Base-by-base conservation (phyloP, 2,113 vertebrate species). In the Rhizomys pruinosus region DNA sequence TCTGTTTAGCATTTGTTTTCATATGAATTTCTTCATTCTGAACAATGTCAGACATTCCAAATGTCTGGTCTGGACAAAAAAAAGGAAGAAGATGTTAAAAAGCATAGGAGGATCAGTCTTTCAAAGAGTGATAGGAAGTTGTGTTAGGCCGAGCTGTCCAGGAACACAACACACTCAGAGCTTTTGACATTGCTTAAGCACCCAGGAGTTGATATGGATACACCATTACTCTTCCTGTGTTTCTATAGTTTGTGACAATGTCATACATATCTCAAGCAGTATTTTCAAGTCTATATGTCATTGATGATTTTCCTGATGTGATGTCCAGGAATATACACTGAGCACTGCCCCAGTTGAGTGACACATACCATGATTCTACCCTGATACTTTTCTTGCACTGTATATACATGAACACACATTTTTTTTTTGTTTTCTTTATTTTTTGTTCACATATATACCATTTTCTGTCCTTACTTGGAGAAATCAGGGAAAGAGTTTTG, bases 1-100 rank as follows among this genome's bases (percentile, higher is more conserved):
- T 87, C 47, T 69, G 42, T 84, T 91, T 91, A n/a, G 19, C 34
- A 73, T 91, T 69, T 55, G 17, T 68, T 95, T 87, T 84, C 63
- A 57, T 57, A 57, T 91, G 22, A 42, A 47, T 91, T 74, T 93
- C 90, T 52, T 93, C 69, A 34, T 52, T 88, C 7, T 69, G 34
- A 84, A 37, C 7, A 61, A 80, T 72, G n/a, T 86, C n/a, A 78
- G 59, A 85, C 64, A 52, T 29, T 68, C 47, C 72, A 78, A 87
- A 71, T 90, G 66, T 5, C 7, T 89, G 55, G 9, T 32, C 68
- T 88, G 64, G 12, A 47, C 44, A 80, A 85, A 90, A 92, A 34
- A 19, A n/a, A 2, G 2, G 69, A 9, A 47, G 11, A 87, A 4
- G 82, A 89, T 64, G 7, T 11, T 72, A 19, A 44, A 90, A 90